phyloP scores from a whole-genome alignment of 2,113 vertebrate genomes.

The Ardeotis arabs region DNA sequence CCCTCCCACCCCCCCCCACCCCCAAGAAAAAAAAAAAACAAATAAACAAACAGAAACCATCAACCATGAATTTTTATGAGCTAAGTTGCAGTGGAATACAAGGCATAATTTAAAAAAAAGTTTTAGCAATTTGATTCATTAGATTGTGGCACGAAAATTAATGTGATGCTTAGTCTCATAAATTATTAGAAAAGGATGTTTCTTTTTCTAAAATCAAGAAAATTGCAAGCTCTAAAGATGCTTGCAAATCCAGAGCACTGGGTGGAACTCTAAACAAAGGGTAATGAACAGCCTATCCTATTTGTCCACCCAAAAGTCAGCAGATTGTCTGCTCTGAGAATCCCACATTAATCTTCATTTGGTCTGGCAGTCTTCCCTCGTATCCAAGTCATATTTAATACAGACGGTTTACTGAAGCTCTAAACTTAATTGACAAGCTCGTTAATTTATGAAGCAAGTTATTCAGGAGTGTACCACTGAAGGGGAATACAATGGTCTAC shows the following conservation, averaged over 20 bases:
- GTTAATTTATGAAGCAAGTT: slow-evolving; percentile 29
- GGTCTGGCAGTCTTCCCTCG: slow-evolving; percentile 7
- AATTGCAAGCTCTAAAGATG: not conserved
- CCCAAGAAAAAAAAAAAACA: too few relatives aligned
- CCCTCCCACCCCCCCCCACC: too few relatives aligned
- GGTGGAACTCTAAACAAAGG: not conserved
- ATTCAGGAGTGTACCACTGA: not conserved
- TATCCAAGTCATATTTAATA: slow-evolving; percentile 39
- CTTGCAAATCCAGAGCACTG: not conserved
- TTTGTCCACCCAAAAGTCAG: not conserved
- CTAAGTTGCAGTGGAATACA: not conserved
- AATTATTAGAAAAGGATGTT: not conserved
- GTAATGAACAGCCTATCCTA: not conserved
- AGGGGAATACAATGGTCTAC: not conserved
- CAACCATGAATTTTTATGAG: not conserved
- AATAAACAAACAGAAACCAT: not conserved
- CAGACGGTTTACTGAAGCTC: slow-evolving; percentile 24
- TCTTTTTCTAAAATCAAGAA: not conserved
- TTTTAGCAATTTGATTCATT: not conserved
- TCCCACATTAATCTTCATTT: not conserved
- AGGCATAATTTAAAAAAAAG: not conserved
- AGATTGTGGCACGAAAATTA: not conserved
- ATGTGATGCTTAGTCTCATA: not conserved
- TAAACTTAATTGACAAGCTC: slow-evolving; percentile 48
- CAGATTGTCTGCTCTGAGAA: not conserved